Percentiles rank a stretch among this genome's conserved stretches.
phyloP scores from a whole-genome alignment of 2,113 vertebrate genomes.

The Corvus cornix region DNA sequence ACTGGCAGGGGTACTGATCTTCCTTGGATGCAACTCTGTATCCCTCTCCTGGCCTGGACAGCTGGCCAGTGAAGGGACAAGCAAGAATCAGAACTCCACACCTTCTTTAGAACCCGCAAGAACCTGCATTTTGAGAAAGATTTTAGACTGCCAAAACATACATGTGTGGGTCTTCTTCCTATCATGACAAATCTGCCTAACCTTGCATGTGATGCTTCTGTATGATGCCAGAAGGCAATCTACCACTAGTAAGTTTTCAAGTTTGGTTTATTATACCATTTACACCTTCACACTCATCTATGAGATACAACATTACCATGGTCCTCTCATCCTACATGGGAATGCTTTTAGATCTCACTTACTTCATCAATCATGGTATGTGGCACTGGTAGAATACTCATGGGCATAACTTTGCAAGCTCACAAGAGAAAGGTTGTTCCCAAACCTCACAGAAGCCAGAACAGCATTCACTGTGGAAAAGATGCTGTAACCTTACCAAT shows the following conservation, averaged over 20 bases:
- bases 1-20: not conserved
- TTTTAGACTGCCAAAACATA: not conserved
- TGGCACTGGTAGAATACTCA: not conserved
- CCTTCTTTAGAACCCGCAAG: not conserved
- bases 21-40: not conserved
- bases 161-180: fast-evolving
- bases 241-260: not conserved
- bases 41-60: not conserved
- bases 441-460: not conserved
- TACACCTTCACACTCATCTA: not conserved
- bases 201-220: not conserved
- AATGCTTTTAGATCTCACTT: not conserved
- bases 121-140: not conserved
- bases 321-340: not conserved
- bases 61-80: not conserved
- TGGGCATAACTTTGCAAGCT: not conserved
- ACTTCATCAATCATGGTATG: not conserved
- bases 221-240: not conserved
- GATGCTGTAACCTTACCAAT: not conserved
- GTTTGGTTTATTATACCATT: not conserved
- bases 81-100: not conserved
- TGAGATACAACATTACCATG: not conserved
- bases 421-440: not conserved
- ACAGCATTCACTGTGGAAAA: not conserved
- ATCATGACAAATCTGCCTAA: not conserved